A percentile compares a stretch with the other conserved stretches of the same genome.
phyloP scores from a whole-genome alignment of 2,797 vertebrate genomes.

The Mus spretus region DNA sequence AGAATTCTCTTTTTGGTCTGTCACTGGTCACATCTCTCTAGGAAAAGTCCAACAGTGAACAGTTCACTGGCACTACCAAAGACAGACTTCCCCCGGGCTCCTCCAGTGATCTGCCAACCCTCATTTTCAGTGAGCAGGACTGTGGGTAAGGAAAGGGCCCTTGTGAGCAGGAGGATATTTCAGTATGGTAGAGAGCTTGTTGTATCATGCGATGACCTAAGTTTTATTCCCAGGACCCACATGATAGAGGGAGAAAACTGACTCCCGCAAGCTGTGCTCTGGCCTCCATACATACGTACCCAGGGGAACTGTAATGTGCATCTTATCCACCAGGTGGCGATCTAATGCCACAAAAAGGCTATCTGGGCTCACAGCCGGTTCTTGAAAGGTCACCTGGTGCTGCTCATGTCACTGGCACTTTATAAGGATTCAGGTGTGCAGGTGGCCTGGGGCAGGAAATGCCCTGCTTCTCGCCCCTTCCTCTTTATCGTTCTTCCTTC shows the following conservation, averaged over 20 bases:
- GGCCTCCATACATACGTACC: background rate
- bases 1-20: background rate
- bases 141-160: background rate
- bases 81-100: background rate
- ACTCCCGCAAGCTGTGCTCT: background rate
- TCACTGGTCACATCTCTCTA: background rate
- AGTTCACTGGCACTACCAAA: background rate
- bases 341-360: background rate
- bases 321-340: conserved; percentile 63
- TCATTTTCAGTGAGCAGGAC: background rate
- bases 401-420: background rate
- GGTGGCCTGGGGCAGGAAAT: background rate
- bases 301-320: background rate
- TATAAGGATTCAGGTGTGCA: background rate
- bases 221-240: background rate
- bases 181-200: background rate
- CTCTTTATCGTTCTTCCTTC: background rate
- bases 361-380: fast-evolving
- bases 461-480: background rate
- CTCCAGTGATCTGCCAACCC: fast-evolving
- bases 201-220: background rate
- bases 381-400: background rate
- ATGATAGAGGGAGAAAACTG: background rate
- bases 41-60: background rate
- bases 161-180: background rate